These are phyloP conservation scores for Bujurquina vittata DNA, from an alignment of 2,113 vertebrate genomes.

Conservation along the genomic window DNA sequence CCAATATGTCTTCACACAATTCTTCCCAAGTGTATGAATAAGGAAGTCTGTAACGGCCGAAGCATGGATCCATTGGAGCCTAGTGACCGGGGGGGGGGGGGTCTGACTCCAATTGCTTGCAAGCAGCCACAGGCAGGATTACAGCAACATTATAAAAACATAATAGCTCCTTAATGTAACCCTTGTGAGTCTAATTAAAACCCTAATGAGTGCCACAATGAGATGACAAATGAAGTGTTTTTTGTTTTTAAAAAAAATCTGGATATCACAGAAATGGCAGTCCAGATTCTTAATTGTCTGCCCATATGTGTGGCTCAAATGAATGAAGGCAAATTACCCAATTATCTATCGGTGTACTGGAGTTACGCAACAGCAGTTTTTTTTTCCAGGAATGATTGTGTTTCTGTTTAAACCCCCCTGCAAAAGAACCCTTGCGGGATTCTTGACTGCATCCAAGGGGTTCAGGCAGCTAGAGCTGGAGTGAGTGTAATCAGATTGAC, in stretches of 20 bases:
- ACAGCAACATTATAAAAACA: constrained; percentile 16
- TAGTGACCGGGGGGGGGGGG: background rate
- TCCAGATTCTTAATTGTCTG: background rate
- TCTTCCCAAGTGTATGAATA: background rate
- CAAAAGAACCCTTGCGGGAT: constrained; percentile 13
- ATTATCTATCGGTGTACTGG: background rate
- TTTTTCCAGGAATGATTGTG: constrained; percentile 13
- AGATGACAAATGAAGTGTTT: background rate
- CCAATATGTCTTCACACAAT: background rate
- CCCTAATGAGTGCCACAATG: background rate
- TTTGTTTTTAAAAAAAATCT: background rate
- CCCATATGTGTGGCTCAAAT: background rate
- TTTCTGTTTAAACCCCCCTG: background rate
- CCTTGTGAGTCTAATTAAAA: background rate
- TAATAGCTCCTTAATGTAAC: constrained; percentile 19
- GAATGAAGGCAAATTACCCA: constrained; percentile 27
- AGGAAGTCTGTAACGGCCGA: background rate
- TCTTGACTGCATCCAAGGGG: constrained; percentile 7
- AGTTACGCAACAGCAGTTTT: constrained; percentile 7
- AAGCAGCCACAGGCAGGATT: background rate
- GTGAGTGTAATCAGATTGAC: constrained; percentile 38
- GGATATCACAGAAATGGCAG: background rate
- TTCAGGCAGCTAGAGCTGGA: constrained; percentile 11
- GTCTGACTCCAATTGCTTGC: constrained; percentile 15
- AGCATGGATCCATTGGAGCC: constrained; percentile 19